Percentiles rank a stretch among this genome's conserved stretches.
Conservation (phyloP, 2,888 invertebrate species). For the Idaea straminata region DNA sequence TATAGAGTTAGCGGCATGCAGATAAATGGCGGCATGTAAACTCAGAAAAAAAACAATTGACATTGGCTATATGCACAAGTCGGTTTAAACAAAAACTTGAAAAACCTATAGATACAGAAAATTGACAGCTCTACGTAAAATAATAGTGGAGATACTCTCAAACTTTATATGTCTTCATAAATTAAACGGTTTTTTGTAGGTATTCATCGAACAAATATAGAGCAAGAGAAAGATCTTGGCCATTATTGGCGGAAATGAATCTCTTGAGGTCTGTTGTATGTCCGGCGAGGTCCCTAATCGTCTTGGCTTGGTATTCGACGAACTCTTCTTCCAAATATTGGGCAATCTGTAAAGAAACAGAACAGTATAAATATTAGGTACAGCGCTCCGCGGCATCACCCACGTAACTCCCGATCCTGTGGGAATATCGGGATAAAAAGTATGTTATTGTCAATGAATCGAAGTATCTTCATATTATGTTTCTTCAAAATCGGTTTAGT, state of each 20-base stretch:
- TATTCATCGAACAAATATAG: conserved; percentile 89
- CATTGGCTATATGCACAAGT: too few relatives aligned
- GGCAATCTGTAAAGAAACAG: conserved; percentile 69
- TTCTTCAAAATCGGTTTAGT: too few relatives aligned
- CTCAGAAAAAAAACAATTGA: too few relatives aligned
- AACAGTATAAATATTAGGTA: not conserved
- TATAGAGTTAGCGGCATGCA: too few relatives aligned
- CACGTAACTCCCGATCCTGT: too few relatives aligned
- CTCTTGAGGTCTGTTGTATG: conserved; percentile 86
- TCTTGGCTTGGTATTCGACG: conserved; percentile 83
- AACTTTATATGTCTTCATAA: conserved; percentile 34
- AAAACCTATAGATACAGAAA: not conserved
- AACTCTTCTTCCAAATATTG: conserved; percentile 89
- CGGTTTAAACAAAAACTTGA: too few relatives aligned
- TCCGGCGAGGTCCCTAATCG: conserved; percentile 86
- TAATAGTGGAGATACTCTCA: not conserved
- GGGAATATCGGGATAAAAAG: too few relatives aligned
- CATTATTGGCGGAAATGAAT: conserved; percentile 76
- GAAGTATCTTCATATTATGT: too few relatives aligned
- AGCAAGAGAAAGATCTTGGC: conserved; percentile 82
- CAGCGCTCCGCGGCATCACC: too few relatives aligned
- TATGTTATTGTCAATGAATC: too few relatives aligned
- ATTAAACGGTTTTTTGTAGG: conserved; percentile 63
- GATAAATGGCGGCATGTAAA: too few relatives aligned
- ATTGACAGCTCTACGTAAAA: not conserved